Evolutionary conservation across 2,113 vertebrate genomes (phyloP).

Genomic region (Sakesphorus luctuosus): DNA sequence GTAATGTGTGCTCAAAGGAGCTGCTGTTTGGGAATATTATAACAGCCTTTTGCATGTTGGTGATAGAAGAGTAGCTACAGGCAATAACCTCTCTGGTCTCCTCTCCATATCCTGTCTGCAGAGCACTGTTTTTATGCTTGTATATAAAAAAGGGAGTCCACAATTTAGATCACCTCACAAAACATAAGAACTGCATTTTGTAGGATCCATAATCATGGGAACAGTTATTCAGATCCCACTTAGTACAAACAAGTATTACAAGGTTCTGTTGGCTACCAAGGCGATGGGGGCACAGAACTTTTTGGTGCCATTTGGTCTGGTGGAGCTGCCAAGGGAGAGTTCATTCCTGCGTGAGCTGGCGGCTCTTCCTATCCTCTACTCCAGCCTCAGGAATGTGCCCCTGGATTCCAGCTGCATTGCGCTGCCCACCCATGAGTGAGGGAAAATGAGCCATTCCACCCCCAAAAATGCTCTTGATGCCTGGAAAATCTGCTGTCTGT

Average conservation of each 20-base stretch:
- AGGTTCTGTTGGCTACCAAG: background rate
- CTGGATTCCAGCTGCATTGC: background rate
- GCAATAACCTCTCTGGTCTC: background rate
- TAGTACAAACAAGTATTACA: background rate
- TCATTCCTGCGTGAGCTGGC: fast-evolving
- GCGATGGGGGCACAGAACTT: fast-evolving
- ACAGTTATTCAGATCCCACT: background rate
- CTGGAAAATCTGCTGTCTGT: background rate
- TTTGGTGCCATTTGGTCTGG: background rate
- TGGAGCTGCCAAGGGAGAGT: background rate
- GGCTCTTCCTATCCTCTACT: background rate
- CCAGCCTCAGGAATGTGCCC: background rate
- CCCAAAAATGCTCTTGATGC: background rate
- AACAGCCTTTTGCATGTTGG: background rate
- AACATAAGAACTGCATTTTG: background rate
- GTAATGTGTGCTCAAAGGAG: background rate
- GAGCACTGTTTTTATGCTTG: background rate
- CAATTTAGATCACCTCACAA: background rate
- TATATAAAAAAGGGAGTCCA: background rate
- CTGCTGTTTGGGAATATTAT: background rate
- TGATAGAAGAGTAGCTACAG: background rate
- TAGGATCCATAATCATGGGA: background rate
- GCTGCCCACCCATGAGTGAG: fast-evolving
- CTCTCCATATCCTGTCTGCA: background rate
- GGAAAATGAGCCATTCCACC: fast-evolving